phyloP scores from a whole-genome alignment of 35 echinoderm and acorn worm species.

The Diadema setosum region DNA sequence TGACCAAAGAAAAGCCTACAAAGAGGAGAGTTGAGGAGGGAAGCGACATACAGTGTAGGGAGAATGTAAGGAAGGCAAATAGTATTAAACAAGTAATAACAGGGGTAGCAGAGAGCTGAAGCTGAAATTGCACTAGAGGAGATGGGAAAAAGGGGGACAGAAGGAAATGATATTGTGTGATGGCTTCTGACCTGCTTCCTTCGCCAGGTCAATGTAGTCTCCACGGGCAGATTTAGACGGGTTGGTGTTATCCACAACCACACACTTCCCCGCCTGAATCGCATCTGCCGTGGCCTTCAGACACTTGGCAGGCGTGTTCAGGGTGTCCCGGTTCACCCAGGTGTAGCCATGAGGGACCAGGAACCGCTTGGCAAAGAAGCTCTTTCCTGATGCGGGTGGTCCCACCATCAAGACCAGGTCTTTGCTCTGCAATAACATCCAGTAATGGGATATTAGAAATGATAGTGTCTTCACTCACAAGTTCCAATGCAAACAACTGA shows the following conservation, averaged over 20 bases:
- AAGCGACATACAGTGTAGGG: too few relatives aligned
- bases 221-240: conserved; percentile 48
- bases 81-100: too few relatives aligned
- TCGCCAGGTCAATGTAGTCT: conserved; percentile 52
- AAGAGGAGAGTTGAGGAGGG: too few relatives aligned
- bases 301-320: conserved; percentile 86
- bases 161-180: too few relatives aligned
- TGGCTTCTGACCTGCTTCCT: conserved; percentile 81
- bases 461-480: too few relatives aligned
- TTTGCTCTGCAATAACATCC: conserved; percentile 50
- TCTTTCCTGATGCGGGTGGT: conserved; percentile 89
- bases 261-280: conserved; percentile 70
- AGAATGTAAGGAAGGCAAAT: too few relatives aligned
- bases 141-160: too few relatives aligned
- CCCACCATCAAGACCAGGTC: conserved; percentile 84
- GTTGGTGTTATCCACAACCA: conserved; percentile 95
- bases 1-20: too few relatives aligned
- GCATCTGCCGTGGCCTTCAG: conserved; percentile 56
- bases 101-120: too few relatives aligned
- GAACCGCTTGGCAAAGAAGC: conserved; percentile 48
- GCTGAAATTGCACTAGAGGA: too few relatives aligned
- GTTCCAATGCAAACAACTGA: too few relatives aligned
- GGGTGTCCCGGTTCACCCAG: conserved; percentile 81
- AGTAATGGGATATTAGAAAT: too few relatives aligned
- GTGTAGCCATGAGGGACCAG: conserved; percentile 73